These are phyloP conservation scores for Dasypus novemcinctus DNA, from an alignment of 2,113 vertebrate species.

Conservation along the genomic window DNA sequence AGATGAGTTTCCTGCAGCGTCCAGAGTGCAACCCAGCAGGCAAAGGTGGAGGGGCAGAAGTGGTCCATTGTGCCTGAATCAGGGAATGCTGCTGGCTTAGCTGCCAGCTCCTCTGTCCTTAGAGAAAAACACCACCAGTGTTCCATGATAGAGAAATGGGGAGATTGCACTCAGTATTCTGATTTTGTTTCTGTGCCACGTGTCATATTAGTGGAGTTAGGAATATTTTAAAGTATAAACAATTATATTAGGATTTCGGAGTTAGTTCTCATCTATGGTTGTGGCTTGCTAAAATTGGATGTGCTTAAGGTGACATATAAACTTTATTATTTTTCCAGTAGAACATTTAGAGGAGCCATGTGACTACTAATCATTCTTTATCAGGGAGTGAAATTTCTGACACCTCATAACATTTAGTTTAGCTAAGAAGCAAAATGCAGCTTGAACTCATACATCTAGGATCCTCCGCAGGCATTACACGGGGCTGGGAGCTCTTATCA, in stretches of 20 bases:
- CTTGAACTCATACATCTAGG: background rate
- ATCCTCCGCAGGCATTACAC: background rate
- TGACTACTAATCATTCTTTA: background rate
- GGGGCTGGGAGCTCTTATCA: too few relatives aligned
- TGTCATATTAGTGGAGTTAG: background rate
- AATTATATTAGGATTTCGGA: background rate
- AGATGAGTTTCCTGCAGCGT: slow-evolving; percentile 3
- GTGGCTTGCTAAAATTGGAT: background rate
- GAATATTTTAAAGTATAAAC: slow-evolving; percentile 22
- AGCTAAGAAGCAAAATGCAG: background rate
- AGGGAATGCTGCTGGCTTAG: background rate
- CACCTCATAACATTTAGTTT: background rate
- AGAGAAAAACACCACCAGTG: background rate
- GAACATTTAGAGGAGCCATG: background rate
- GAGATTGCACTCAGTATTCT: background rate
- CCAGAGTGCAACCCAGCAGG: background rate
- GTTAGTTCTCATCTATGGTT: slow-evolving; percentile 15
- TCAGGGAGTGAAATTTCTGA: background rate
- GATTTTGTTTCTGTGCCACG: background rate
- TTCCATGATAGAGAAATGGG: background rate
- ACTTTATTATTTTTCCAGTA: background rate
- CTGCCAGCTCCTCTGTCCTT: background rate
- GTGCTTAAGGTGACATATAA: background rate
- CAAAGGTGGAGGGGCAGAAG: background rate
- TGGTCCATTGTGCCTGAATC: background rate